These are phyloP conservation scores for Ailuropoda melanoleuca DNA, from an alignment of 2,113 vertebrate genomes.

Conservation along the genomic window DNA sequence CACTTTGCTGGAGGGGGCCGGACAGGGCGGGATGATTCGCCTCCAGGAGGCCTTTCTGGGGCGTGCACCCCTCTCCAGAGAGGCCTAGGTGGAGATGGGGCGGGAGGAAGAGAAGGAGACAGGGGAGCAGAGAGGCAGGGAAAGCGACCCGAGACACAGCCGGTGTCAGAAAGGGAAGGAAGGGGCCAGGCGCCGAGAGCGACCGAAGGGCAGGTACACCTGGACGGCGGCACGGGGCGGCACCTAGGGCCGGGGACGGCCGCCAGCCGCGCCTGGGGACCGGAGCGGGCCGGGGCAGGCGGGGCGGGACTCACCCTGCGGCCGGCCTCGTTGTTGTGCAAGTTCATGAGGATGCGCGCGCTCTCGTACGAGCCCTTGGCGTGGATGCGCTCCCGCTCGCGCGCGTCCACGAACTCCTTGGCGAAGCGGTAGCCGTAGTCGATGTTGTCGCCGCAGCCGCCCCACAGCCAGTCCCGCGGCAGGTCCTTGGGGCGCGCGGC, in stretches of 20 bases:
- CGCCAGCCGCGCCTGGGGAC: neutral
- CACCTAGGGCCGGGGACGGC: neutral
- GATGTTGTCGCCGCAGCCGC: constrained; percentile 98
- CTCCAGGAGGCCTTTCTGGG: neutral
- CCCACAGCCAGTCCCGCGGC: constrained; percentile 98
- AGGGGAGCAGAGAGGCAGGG: no score
- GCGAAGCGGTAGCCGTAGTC: constrained; percentile 98
- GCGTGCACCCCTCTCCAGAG: neutral
- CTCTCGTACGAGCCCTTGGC: constrained; percentile 94
- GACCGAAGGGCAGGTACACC: no score
- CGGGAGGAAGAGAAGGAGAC: neutral
- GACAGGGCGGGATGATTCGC: no score
- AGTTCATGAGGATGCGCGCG: constrained; percentile 94
- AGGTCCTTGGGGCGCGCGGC: constrained; percentile 95
- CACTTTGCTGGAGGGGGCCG: neutral
- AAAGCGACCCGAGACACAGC: neutral
- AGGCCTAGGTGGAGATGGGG: neutral
- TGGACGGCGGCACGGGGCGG: neutral
- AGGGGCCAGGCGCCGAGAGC: no score
- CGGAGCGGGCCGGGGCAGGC: accelerated
- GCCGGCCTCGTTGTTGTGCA: constrained; percentile 98
- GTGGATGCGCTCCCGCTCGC: constrained; percentile 95
- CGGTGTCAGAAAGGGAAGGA: neutral
- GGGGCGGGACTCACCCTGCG: constrained; percentile 89
- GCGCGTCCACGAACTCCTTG: constrained; percentile 97